A percentile compares a stretch with the other conserved stretches of the same genome.
phyloP scores from a whole-genome alignment of 2,888 invertebrate genomes.

The Bembecia ichneumoniformis region DNA sequence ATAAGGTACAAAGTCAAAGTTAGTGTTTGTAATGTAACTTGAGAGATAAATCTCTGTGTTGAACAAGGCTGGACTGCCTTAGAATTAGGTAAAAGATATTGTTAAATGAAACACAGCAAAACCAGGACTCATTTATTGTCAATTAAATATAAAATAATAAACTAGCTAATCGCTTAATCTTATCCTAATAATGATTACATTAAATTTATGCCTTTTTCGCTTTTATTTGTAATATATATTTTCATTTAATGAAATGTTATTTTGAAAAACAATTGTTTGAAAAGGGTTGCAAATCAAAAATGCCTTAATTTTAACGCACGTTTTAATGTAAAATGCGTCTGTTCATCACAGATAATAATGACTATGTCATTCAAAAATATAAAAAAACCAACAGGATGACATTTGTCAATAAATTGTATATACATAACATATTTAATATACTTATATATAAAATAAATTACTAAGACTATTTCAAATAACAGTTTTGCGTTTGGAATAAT shows the following conservation, averaged over 20 bases:
- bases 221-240: not conserved
- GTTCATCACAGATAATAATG: constrained; percentile 46
- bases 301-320: constrained; percentile 41
- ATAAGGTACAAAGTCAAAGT: no score
- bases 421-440: not conserved
- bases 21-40: no score
- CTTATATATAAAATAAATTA: not conserved
- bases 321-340: constrained; percentile 68
- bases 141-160: not conserved
- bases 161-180: not conserved
- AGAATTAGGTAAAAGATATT: not conserved
- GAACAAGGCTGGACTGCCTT: no score
- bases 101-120: constrained; percentile 53
- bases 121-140: constrained; percentile 54
- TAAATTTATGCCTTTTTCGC: not conserved
- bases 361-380: constrained; percentile 2
- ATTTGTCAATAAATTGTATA: not conserved
- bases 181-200: not conserved
- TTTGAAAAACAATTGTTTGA: not conserved
- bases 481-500: not conserved
- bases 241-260: not conserved
- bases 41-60: no score
- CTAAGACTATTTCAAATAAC: not conserved
- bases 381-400: not conserved
- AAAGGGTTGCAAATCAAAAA: constrained; percentile 43